Evolutionary conservation across 2,888 invertebrate genomes (phyloP).

Genomic region (Aphodius granarius): DNA sequence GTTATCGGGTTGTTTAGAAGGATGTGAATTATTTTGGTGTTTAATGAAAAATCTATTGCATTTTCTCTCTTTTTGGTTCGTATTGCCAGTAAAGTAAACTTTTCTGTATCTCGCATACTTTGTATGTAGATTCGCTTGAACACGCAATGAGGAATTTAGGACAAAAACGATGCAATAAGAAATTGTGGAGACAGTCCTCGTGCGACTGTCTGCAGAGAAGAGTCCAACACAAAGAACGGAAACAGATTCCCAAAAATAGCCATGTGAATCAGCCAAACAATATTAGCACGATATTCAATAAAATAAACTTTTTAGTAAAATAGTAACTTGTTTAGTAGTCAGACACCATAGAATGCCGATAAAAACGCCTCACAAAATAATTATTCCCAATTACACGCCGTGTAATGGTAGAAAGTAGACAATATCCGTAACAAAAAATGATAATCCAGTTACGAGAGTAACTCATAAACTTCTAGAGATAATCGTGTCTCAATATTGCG

Average conservation of each 20-base stretch:
- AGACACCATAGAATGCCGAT: not conserved
- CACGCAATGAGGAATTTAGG: not conserved
- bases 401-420: not conserved
- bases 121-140: not conserved
- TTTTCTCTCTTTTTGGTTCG: too few species aligned
- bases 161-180: not conserved
- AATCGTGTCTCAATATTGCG: not conserved
- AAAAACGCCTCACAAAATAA: not conserved
- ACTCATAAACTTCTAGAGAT: not conserved
- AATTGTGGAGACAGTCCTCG: not conserved
- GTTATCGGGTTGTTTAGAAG: too few species aligned
- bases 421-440: not conserved
- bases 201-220: not conserved
- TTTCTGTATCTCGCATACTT: not conserved
- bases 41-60: too few species aligned
- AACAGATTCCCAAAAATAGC: not conserved
- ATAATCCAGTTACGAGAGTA: not conserved
- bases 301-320: too few species aligned
- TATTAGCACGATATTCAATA: not conserved
- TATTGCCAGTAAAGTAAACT: not conserved
- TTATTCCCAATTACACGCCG: not conserved
- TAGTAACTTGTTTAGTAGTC: too few species aligned
- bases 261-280: not conserved
- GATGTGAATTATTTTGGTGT: too few species aligned
- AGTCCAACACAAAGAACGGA: not conserved